These are phyloP conservation scores for Erpetoichthys calabaricus DNA, from an alignment of 2,797 vertebrate genomes.

Conservation along the genomic window DNA sequence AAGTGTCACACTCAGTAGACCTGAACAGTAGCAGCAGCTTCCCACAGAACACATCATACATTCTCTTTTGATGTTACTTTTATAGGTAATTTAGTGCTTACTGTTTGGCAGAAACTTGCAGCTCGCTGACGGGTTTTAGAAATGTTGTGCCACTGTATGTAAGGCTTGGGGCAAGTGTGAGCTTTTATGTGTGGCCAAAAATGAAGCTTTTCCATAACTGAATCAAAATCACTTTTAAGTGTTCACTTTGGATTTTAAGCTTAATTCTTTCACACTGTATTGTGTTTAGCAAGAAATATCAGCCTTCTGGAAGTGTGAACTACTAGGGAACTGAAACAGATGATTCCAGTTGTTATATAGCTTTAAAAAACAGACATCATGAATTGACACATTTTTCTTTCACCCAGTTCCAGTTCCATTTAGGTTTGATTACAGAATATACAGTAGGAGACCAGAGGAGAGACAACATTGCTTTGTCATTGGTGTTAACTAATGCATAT, in stretches of 20 bases:
- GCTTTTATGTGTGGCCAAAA: constrained; percentile 1
- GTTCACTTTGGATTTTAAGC: no score
- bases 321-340: no score
- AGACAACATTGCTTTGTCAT: no score
- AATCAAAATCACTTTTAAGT: constrained; percentile 1
- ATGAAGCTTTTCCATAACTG: not conserved
- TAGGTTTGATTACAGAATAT: no score
- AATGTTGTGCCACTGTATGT: constrained; percentile 10
- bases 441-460: no score
- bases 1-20: constrained; percentile 27
- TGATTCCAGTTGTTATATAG: no score
- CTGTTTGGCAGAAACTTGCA: constrained; percentile 21
- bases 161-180: not conserved
- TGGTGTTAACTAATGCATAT: no score
- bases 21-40: constrained; percentile 17
- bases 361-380: not conserved
- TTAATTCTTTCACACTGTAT: no score
- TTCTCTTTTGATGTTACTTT: constrained; percentile 39
- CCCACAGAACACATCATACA: constrained; percentile 16
- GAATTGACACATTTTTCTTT: constrained; percentile 22
- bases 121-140: constrained; percentile 17
- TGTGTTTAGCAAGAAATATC: no score
- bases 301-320: no score
- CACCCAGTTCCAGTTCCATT: constrained; percentile 13
- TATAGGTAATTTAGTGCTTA: constrained; percentile 30